phyloP scores from a whole-genome alignment of 2,797 vertebrate genomes.

The Sebastes steindachneri region DNA sequence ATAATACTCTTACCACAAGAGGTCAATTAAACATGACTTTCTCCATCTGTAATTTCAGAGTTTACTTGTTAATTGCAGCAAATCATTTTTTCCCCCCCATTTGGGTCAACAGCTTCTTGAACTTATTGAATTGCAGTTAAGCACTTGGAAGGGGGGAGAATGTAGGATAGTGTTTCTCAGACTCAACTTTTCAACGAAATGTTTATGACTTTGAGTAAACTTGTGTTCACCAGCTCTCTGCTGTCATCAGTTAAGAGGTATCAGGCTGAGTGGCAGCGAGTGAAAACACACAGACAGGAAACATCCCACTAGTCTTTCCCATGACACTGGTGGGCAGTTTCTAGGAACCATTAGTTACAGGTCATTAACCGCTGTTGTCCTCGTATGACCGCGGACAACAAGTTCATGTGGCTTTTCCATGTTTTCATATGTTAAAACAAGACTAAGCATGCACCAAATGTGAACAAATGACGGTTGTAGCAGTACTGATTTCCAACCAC shows the following conservation, averaged over 20 bases:
- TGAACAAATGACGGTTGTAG: neutral
- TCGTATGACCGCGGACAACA: neutral
- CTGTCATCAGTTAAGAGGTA: neutral
- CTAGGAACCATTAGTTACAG: neutral
- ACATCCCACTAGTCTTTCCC: neutral
- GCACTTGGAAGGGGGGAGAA: neutral
- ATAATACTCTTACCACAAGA: neutral
- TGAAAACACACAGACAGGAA: slow-evolving; percentile 11
- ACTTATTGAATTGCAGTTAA: neutral
- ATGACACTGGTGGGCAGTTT: neutral
- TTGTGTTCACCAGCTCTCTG: neutral
- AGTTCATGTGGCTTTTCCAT: neutral
- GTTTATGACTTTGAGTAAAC: neutral
- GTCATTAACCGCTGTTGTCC: neutral
- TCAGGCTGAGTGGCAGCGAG: slow-evolving; percentile 11
- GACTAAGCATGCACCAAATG: neutral
- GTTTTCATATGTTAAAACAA: neutral
- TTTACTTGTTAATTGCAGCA: slow-evolving; percentile 7
- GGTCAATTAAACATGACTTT: slow-evolving; percentile 23
- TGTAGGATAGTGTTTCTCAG: neutral
- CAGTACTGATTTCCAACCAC: too few species aligned
- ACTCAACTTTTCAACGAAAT: neutral
- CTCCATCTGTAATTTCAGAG: neutral
- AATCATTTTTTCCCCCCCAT: neutral
- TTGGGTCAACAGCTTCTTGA: neutral